These are phyloP conservation scores for Caenorhabditis panamensis DNA, from an alignment of 2,888 invertebrate genomes.

Conservation along the genomic window DNA sequence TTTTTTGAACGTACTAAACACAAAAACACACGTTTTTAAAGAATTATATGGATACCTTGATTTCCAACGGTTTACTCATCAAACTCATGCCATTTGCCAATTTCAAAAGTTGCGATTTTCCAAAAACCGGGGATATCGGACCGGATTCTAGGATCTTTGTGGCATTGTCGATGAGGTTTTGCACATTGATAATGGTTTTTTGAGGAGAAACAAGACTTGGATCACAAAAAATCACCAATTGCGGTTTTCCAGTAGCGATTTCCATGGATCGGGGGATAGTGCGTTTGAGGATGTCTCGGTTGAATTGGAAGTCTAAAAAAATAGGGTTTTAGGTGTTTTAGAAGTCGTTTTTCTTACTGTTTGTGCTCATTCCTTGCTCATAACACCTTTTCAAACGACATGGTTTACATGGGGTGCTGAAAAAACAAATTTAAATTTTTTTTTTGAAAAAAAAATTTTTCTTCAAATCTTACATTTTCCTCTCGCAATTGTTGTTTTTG, in stretches of 20 bases:
- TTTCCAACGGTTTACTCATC: neutral
- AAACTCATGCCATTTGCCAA: neutral
- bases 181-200: slow-evolving; percentile 9
- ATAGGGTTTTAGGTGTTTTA: neutral
- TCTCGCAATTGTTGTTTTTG: neutral
- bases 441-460: neutral
- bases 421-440: too few relatives aligned
- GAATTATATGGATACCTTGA: slow-evolving; percentile 2
- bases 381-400: slow-evolving; percentile 35
- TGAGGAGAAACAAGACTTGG: neutral
- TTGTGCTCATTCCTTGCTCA: slow-evolving; percentile 27
- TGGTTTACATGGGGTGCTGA: slow-evolving; percentile 29
- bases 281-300: slow-evolving; percentile 20
- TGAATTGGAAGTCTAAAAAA: slow-evolving; percentile 46
- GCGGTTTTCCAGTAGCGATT: slow-evolving; percentile 9
- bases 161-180: neutral
- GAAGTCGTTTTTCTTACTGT: too few relatives aligned
- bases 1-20: neutral
- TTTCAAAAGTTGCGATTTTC: neutral
- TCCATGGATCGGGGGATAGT: neutral
- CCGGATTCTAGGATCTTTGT: neutral
- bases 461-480: slow-evolving; percentile 3
- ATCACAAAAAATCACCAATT: slow-evolving; percentile 29
- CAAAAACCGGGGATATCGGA: neutral
- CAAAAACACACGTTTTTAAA: neutral